Percentiles rank a stretch among this genome's conserved stretches.
phyloP scores from a whole-genome alignment of 2,797 vertebrate species.

The Arctocebus calabarensis region DNA sequence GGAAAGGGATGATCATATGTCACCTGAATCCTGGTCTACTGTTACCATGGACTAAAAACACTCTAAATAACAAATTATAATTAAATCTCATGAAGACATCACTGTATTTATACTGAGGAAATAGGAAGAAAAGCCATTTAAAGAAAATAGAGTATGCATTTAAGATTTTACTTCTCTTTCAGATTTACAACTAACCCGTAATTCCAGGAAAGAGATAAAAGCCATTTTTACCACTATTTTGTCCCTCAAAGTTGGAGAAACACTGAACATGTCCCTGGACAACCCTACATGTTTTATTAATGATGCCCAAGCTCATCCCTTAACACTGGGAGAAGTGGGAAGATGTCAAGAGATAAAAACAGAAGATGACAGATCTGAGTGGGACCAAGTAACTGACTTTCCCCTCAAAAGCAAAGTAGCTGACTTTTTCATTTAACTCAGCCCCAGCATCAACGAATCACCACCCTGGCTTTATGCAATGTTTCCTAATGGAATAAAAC shows the following conservation, averaged over 20 bases:
- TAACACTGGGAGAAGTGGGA: background rate
- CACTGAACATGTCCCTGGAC: background rate
- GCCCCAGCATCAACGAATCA: conserved; percentile 8
- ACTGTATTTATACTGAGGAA: conserved; percentile 45
- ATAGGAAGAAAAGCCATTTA: conserved; percentile 41
- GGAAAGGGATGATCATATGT: background rate
- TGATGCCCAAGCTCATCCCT: background rate
- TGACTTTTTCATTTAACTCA: conserved; percentile 46
- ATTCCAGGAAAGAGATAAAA: conserved; percentile 46
- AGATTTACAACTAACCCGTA: conserved; percentile 59
- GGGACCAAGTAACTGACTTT: conserved; percentile 26
- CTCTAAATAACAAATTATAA: conserved; percentile 52
- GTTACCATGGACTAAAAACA: background rate
- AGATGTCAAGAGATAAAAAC: conserved; percentile 49
- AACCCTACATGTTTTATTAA: background rate
- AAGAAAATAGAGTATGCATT: conserved; percentile 46
- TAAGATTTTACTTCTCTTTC: conserved; percentile 50
- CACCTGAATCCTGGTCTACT: conserved; percentile 40
- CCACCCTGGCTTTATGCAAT: conserved; percentile 17
- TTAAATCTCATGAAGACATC: conserved; percentile 15
- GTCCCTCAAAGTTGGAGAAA: background rate
- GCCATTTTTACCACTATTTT: background rate
- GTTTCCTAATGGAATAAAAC: conserved; percentile 56
- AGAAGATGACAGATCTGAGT: conserved; percentile 38
- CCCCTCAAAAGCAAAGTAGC: background rate